Percentiles rank a stretch among this genome's conserved stretches.
These are phyloP conservation scores for Zygothrica quintamaculata DNA, from an alignment of 2,888 invertebrate species.

Conservation along the genomic window DNA sequence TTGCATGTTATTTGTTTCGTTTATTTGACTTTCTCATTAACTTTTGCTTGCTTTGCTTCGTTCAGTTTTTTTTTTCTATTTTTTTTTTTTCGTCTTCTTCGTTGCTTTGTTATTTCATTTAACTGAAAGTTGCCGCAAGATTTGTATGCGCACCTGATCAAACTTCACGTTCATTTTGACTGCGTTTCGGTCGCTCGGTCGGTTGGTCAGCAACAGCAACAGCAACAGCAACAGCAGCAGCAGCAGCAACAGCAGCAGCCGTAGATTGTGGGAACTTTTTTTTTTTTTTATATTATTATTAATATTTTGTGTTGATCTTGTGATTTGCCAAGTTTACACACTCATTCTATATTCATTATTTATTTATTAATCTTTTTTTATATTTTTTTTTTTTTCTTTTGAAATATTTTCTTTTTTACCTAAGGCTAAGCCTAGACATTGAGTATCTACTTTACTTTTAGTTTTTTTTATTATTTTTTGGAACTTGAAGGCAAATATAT, in stretches of 20 bases:
- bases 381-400: background rate
- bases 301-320: constrained; percentile 64
- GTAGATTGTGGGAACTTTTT: constrained; percentile 69
- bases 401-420: background rate
- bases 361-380: background rate
- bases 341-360: constrained; percentile 8
- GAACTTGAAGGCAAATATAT: background rate
- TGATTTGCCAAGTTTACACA: constrained; percentile 58
- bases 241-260: constrained; percentile 11
- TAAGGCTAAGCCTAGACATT: constrained; percentile 41
- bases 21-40: constrained; percentile 80
- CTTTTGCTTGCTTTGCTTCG: constrained; percentile 69
- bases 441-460: too few relatives aligned
- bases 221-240: constrained; percentile 8
- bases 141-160: constrained; percentile 79
- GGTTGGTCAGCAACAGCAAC: constrained; percentile 50
- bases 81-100: constrained; percentile 6
- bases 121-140: constrained; percentile 75
- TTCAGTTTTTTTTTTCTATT: constrained; percentile 29
- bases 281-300: too few relatives aligned
- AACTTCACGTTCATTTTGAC: constrained; percentile 71
- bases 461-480: constrained; percentile 2
- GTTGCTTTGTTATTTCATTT: constrained; percentile 45
- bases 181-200: constrained; percentile 44
- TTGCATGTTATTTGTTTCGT: constrained; percentile 76